phyloP scores from a whole-genome alignment of 2,888 invertebrate genomes.

The Heterodera filipjevi region DNA sequence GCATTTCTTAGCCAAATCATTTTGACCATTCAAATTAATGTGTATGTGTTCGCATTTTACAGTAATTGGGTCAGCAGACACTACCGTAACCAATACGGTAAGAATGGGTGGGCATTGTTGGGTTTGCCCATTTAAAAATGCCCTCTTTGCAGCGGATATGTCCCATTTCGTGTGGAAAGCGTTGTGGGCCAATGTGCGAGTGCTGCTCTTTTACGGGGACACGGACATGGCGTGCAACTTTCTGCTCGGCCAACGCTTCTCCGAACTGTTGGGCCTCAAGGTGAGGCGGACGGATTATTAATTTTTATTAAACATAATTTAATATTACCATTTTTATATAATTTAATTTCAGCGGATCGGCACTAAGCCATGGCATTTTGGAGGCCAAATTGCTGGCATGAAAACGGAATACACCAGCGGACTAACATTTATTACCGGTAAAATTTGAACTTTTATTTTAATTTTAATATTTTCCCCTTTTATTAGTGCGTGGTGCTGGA shows the following conservation, averaged over 20 bases:
- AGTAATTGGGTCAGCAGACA: slow-evolving; percentile 58
- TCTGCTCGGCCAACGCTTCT: slow-evolving; percentile 64
- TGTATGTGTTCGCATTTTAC: slow-evolving; percentile 33
- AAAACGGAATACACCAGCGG: slow-evolving; percentile 62
- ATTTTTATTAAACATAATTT: neutral
- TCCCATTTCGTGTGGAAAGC: slow-evolving; percentile 60
- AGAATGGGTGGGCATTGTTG: no score
- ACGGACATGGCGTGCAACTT: slow-evolving; percentile 56
- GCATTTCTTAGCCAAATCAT: no score
- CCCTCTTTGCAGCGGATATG: slow-evolving; percentile 47
- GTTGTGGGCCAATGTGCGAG: slow-evolving; percentile 56
- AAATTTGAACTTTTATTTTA: neutral
- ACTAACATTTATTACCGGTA: slow-evolving; percentile 54
- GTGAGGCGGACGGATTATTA: slow-evolving; percentile 16
- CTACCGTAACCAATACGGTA: slow-evolving; percentile 57
- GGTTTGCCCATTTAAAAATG: slow-evolving; percentile 21
- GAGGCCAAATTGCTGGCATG: slow-evolving; percentile 66
- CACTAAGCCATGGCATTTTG: slow-evolving; percentile 65
- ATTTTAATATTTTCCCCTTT: neutral
- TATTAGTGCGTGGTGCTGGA: slow-evolving; percentile 46
- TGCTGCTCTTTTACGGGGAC: slow-evolving; percentile 64
- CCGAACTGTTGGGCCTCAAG: slow-evolving; percentile 51
- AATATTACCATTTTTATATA: neutral
- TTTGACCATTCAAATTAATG: no score
- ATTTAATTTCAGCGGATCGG: slow-evolving; percentile 46